Evolutionary conservation across 2,797 vertebrate genomes (phyloP).

Genomic region (Margarornis squamiger): DNA sequence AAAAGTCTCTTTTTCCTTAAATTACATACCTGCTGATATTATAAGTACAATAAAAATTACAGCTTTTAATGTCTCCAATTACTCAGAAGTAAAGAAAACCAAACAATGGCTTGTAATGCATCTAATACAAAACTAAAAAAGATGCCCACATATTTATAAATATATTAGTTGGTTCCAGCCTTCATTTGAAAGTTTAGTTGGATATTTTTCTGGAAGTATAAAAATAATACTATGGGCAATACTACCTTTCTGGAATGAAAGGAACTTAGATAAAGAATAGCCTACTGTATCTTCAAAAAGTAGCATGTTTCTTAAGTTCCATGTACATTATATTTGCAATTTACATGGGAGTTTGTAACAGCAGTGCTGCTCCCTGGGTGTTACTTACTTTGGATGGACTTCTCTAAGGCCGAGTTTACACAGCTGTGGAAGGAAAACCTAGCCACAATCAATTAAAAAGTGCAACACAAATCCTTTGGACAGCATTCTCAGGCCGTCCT

Average conservation of each 20-base stretch:
- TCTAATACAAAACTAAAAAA: neutral
- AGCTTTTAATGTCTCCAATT: neutral
- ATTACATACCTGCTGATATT: neutral
- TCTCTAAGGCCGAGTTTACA: conserved; percentile 68
- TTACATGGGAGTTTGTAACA: conserved; percentile 71
- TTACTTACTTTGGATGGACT: conserved; percentile 61
- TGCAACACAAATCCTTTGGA: conserved; percentile 39
- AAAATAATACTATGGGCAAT: neutral
- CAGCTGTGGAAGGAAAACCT: conserved; percentile 71
- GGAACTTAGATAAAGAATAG: conserved; percentile 52
- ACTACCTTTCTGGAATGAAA: conserved; percentile 37
- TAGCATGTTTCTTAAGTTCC: conserved; percentile 34
- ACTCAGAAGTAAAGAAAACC: neutral
- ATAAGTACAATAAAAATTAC: neutral
- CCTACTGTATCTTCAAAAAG: conserved; percentile 45
- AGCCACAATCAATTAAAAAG: conserved; percentile 60
- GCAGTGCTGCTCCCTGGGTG: conserved; percentile 24
- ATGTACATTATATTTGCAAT: conserved; percentile 61
- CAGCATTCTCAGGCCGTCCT: conserved; percentile 53
- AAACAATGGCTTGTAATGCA: neutral
- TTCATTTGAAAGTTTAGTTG: conserved; percentile 20
- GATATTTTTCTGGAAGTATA: conserved; percentile 9
- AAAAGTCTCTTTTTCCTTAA: neutral
- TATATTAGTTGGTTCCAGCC: neutral
- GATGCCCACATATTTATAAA: neutral